Evolutionary conservation across 2,797 vertebrate genomes (phyloP).

Genomic region (Pipistrellus nathusii): DNA sequence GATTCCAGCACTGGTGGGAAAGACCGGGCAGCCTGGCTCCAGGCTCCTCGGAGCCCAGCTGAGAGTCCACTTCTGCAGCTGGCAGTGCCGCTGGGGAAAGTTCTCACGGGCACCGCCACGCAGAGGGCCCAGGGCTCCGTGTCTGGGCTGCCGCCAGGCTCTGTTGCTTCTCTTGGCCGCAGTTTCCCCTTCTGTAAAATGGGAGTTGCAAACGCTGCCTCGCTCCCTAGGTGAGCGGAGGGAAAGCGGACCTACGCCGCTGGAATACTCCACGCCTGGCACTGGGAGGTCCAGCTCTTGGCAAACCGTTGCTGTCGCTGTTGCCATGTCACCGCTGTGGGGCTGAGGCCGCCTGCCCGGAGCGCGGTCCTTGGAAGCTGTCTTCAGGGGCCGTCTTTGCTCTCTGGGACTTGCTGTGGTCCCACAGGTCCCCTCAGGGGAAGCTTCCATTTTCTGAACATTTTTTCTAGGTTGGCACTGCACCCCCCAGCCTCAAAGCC

Average conservation of each 20-base stretch:
- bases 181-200: neutral
- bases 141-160: neutral
- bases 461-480: neutral
- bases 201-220: neutral
- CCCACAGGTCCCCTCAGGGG: fast-evolving
- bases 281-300: fast-evolving
- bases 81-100: fast-evolving
- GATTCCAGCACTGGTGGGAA: neutral
- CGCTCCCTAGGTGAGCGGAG: fast-evolving
- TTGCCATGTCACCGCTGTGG: fast-evolving
- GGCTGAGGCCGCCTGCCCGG: neutral
- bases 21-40: neutral
- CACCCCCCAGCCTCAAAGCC: fast-evolving
- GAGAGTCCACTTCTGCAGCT: neutral
- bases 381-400: too few relatives aligned
- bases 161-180: neutral
- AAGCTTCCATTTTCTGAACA: neutral
- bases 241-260: fast-evolving
- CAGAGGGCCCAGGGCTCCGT: neutral
- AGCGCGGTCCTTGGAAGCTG: fast-evolving
- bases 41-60: neutral
- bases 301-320: fast-evolving
- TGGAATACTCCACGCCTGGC: fast-evolving
- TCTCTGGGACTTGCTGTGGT: neutral
- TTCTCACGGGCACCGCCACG: neutral